phyloP scores from a whole-genome alignment of 2,113 vertebrate genomes.

The Corapipo altera region DNA sequence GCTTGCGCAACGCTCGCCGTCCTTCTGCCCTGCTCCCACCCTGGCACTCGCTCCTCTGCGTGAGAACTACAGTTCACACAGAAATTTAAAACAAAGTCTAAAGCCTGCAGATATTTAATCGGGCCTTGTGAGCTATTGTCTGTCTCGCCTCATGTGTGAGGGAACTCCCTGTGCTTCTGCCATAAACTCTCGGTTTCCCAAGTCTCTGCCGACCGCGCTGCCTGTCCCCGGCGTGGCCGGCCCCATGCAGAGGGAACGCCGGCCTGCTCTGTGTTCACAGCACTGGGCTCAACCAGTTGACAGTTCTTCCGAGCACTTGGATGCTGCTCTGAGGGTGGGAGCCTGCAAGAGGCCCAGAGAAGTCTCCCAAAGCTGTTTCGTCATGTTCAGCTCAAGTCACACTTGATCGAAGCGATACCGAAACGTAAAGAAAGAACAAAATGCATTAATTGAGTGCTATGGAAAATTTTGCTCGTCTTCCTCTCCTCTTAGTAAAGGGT shows the following conservation, averaged over 20 bases:
- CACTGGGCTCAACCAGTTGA: background rate
- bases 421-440: background rate
- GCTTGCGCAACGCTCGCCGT: background rate
- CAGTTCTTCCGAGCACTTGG: background rate
- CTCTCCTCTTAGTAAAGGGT: background rate
- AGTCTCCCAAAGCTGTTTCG: background rate
- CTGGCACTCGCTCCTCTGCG: background rate
- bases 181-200: background rate
- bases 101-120: slow-evolving; percentile 31
- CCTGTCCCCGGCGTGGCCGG: background rate
- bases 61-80: background rate
- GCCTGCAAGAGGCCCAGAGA: background rate
- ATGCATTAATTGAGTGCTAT: background rate
- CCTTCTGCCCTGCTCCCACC: background rate
- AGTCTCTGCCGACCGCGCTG: background rate
- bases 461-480: background rate
- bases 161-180: slow-evolving; percentile 42
- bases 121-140: slow-evolving; percentile 19
- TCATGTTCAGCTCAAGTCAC: background rate
- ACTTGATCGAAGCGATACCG: background rate
- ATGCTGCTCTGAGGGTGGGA: background rate
- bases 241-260: background rate
- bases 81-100: background rate
- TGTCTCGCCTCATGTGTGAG: slow-evolving; percentile 24
- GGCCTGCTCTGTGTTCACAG: slow-evolving; percentile 38